Percentiles rank a stretch among this genome's conserved stretches.
phyloP scores from a whole-genome alignment of 2,113 vertebrate genomes.

The Malurus elegans region DNA sequence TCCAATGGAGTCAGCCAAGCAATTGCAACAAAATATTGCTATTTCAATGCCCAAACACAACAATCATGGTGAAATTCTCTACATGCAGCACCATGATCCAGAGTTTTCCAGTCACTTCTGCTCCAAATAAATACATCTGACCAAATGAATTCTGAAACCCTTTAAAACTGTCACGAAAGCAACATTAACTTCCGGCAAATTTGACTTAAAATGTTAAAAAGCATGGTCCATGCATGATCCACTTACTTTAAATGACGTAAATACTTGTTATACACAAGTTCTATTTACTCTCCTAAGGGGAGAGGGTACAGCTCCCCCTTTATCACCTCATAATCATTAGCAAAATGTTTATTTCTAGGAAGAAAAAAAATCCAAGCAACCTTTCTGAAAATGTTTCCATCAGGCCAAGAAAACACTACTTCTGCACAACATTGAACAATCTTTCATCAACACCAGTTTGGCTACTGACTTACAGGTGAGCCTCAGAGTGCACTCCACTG shows the following conservation, averaged over 20 bases:
- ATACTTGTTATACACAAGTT: not conserved
- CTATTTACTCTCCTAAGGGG: not conserved
- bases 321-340: not conserved
- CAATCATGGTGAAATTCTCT: not conserved
- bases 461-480: not conserved
- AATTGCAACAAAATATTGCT: constrained; percentile 27
- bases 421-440: not conserved
- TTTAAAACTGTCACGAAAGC: not conserved
- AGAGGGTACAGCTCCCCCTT: not conserved
- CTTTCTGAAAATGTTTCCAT: not conserved
- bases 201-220: not conserved
- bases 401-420: not conserved
- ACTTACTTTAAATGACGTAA: not conserved
- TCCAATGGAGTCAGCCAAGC: constrained; percentile 32
- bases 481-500: not conserved
- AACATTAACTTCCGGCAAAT: not conserved
- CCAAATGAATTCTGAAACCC: not conserved
- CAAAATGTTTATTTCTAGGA: not conserved
- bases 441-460: not conserved
- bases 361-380: not conserved
- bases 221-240: fast-evolving
- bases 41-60: constrained; percentile 28
- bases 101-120: not conserved
- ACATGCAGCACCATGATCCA: not conserved
- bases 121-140: not conserved